phyloP scores from a whole-genome alignment of 2,888 invertebrate genomes.

The Tanaodytes sp. region DNA sequence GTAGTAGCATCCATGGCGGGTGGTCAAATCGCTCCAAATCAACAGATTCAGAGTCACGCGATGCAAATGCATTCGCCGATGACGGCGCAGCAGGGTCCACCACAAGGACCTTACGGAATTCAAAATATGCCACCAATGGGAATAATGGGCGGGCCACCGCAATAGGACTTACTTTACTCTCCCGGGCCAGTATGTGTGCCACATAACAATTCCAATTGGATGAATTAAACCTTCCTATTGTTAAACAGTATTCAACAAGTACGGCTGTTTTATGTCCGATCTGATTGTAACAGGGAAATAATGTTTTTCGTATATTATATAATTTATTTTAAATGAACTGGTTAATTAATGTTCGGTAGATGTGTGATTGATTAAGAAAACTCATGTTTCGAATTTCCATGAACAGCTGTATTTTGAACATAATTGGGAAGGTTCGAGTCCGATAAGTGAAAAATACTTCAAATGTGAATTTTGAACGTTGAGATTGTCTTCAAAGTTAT shows the following conservation, averaged over 20 bases:
- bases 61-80: constrained; percentile 77
- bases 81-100: constrained; percentile 72
- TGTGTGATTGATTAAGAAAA: too few relatives aligned
- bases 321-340: too few relatives aligned
- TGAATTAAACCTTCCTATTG: constrained; percentile 49
- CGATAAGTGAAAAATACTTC: too few relatives aligned
- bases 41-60: constrained; percentile 76
- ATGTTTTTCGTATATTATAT: background rate
- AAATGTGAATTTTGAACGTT: too few relatives aligned
- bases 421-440: too few relatives aligned
- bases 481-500: too few relatives aligned
- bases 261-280: constrained; percentile 23
- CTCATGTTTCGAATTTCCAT: too few relatives aligned
- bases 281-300: too few relatives aligned
- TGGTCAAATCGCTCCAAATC: constrained; percentile 74
- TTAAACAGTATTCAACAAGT: constrained; percentile 10
- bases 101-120: constrained; percentile 69
- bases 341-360: too few relatives aligned
- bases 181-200: constrained; percentile 59
- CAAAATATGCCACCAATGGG: constrained; percentile 69
- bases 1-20: constrained; percentile 74
- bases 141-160: constrained; percentile 71
- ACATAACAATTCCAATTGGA: constrained; percentile 58
- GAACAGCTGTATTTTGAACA: constrained; percentile 1
- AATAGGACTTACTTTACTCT: constrained; percentile 67